Percentiles rank a stretch among this genome's conserved stretches.
Conservation (phyloP, 2,797 vertebrate species). For the Lemur catta region DNA sequence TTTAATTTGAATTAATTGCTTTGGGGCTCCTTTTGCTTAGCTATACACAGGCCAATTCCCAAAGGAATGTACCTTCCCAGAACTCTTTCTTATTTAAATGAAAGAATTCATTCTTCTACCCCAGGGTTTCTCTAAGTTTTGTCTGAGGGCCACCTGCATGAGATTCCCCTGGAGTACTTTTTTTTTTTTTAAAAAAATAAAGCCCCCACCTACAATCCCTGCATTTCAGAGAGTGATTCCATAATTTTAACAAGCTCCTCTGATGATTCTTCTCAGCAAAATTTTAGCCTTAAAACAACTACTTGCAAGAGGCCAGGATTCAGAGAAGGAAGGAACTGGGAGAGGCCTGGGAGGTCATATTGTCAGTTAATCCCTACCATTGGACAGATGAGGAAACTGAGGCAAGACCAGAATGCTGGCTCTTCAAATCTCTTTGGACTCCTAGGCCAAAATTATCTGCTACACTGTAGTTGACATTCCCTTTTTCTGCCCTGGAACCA, state of each 20-base stretch:
- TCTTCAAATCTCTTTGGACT: not conserved
- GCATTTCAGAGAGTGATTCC: not conserved
- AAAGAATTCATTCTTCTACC: not conserved
- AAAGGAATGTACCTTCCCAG: not conserved
- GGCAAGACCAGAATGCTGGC: not conserved
- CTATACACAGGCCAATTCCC: not conserved
- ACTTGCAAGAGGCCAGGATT: not conserved
- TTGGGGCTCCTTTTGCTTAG: not conserved
- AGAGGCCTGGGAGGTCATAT: not conserved
- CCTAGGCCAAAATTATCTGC: not conserved
- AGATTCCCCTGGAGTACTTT: not conserved
- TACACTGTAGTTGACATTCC: not conserved
- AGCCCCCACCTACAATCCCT: not conserved
- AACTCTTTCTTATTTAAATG: not conserved
- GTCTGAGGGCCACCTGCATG: not conserved
- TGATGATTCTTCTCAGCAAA: not conserved
- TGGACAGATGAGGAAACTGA: not conserved
- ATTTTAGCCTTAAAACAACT: not conserved
- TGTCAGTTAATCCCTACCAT: not conserved
- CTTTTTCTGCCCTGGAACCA: not conserved
- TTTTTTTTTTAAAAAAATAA: not conserved
- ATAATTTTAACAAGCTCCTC: not conserved
- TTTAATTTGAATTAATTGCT: not conserved
- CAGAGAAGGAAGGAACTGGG: not conserved
- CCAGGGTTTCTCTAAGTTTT: not conserved